Base-by-base conservation (phyloP, 2,888 invertebrate species). In the Palloptera scutellata region DNA sequence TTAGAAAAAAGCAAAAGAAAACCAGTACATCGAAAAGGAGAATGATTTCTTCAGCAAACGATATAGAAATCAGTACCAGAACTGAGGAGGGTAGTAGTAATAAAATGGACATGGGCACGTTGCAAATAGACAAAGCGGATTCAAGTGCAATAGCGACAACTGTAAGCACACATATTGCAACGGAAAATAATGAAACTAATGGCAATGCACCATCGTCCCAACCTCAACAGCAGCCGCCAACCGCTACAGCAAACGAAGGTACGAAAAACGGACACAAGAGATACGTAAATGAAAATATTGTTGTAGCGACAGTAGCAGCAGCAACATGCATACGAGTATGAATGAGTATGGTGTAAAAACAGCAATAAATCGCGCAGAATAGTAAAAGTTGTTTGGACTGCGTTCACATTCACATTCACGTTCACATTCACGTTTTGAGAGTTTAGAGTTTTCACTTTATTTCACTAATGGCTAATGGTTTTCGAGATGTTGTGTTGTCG, bases 51-150 rank as follows among this genome's bases (percentile, higher is more conserved):
- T 66, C 62, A 53, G 61, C 69, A 67, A 70, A 70, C 68, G 70
- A 72, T 68, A 64, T 72, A 54, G 75, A 74, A 58, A 72, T 70
- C 68, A 72, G 70, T 64, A 61, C 64, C 52, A 72, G 72, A 67
- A 66, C 64, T 54, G 71, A 78, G 17, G 73, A 72, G 67, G 76
- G 75, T 58, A 66, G 74, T 70, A 76, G 78, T 68, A 69, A 79
- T 66, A 77, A 79, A 70, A 80, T 40, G 15, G 51, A 41, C 62
- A 66, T 13, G 55, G 17, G 19, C 41, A 15, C 13, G 13, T 13
- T 43, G 8, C n/a, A 51, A 42, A 43, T 48, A 52, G 52, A 52
- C 3, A 43, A 8, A 12, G 57, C 20, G 20, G 52, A 58, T 42
- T 40, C 75, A 70, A 65, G 70, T 15, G 74, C 74, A 71, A 68